These are phyloP conservation scores for Oscheius sp. DNA, from an alignment of 2,888 invertebrate species.

Conservation along the genomic window DNA sequence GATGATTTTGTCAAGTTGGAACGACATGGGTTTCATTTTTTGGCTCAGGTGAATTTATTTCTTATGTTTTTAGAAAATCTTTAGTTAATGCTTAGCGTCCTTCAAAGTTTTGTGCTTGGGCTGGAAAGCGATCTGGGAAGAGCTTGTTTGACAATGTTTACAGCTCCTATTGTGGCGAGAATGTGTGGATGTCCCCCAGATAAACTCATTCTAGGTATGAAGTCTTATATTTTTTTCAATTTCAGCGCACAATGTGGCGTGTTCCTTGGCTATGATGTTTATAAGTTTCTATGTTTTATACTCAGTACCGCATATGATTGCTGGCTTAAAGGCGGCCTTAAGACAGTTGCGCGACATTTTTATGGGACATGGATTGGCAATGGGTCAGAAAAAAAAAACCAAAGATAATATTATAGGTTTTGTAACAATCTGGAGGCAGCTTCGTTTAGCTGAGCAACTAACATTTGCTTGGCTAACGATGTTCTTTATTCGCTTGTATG, in stretches of 20 bases:
- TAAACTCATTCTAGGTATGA: conserved; percentile 53
- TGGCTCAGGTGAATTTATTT: conserved; percentile 46
- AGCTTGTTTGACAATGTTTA: conserved; percentile 72
- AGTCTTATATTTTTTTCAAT: neutral
- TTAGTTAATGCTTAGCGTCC: conserved; percentile 37
- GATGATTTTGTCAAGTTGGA: conserved; percentile 69
- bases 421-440: conserved; percentile 71
- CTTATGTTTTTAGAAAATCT: neutral
- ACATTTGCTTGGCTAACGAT: conserved; percentile 74
- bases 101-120: conserved; percentile 71
- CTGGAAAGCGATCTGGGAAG: conserved; percentile 70
- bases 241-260: conserved; percentile 73
- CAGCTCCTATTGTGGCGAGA: conserved; percentile 73
- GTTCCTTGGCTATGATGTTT: conserved; percentile 71
- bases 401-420: conserved; percentile 36
- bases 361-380: conserved; percentile 69
- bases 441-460: conserved; percentile 73
- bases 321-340: conserved; percentile 59
- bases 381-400: conserved; percentile 48
- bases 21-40: conserved; percentile 62
- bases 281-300: conserved; percentile 72
- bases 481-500: conserved; percentile 72
- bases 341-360: conserved; percentile 64
- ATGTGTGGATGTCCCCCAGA: conserved; percentile 72
- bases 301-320: conserved; percentile 71